Evolutionary conservation across 2,113 vertebrate species (phyloP), one percentile per base, ranked within the genome.

Genomic region (Sapayoa aenigma): DNA sequence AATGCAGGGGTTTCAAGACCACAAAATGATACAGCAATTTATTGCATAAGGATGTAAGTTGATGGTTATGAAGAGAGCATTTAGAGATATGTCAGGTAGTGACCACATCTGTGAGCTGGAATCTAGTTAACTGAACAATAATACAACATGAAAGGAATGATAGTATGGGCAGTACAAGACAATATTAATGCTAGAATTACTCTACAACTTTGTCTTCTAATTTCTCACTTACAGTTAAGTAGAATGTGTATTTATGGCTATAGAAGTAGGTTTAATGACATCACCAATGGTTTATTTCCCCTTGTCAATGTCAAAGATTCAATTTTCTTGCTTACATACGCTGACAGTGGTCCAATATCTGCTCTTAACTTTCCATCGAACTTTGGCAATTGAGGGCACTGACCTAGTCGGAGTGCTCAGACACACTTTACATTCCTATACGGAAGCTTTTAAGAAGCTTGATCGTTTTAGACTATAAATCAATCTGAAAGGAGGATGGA

Each of bases 371-470:
- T 94, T 81, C 72, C 59, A 94, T 83, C 2, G 0, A 74, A 90
- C 68, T 88, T 88, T 60, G 47, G 55, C 92, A 94, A 81, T 95
- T 97, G 94, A 88, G 93, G 96, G 46, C 87, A 77, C 44, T 88
- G 93, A 94, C 93, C 90, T 93, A 94, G 75, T 41, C 59, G 76
- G 68, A 93, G 33, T 0, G 0, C 50, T 95, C 55, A 92, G 65
- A 84, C 65, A 42, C 35, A 80, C 59, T 94, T 93, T 77, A 67
- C 56, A 87, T 87, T 91, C 75, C 66, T 66, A 66, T 62, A 79
- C 92, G 89, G 68, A 87, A 93, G 66, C 39, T 91, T 89, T 89
- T 87, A 90, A 91, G 39, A 15, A 91, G 14, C 47, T 74, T 93
- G 82, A 90, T 90, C 72, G 83, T 80, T 96, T 88, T 76, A 84